These are phyloP conservation scores for Rhinogobio ventralis DNA, from an alignment of 2,797 vertebrate species.

Conservation along the genomic window DNA sequence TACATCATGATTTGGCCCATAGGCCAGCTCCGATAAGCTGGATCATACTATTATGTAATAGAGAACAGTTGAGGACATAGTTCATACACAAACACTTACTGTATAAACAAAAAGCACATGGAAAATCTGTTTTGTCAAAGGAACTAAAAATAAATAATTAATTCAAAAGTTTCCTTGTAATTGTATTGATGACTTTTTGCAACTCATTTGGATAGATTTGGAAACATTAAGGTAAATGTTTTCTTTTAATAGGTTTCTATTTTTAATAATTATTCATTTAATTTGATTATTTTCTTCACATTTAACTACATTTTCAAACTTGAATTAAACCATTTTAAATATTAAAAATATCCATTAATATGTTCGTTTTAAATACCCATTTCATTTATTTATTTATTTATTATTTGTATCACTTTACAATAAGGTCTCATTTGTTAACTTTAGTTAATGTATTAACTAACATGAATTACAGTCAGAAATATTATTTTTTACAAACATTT, in stretches of 20 bases:
- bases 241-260: not conserved
- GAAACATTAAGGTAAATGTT: slow-evolving; percentile 5
- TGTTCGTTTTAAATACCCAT: not conserved
- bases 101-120: slow-evolving; percentile 20
- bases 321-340: not conserved
- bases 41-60: slow-evolving; percentile 51
- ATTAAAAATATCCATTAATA: not conserved
- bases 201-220: not conserved
- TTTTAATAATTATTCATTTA: not conserved
- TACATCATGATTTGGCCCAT: slow-evolving; percentile 39
- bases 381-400: too few species aligned
- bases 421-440: too few species aligned
- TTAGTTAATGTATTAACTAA: too few species aligned
- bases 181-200: not conserved
- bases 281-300: too few species aligned
- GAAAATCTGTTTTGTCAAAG: not conserved
- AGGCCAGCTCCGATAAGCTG: slow-evolving; percentile 37
- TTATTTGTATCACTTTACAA: too few species aligned
- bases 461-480: too few species aligned
- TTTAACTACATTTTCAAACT: not conserved
- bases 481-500: too few species aligned
- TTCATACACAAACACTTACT: not conserved
- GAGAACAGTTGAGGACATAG: slow-evolving; percentile 20
- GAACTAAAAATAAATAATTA: not conserved
- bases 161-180: not conserved